phyloP scores from a whole-genome alignment of 2,797 vertebrate genomes.

The Microchirus variegatus region DNA sequence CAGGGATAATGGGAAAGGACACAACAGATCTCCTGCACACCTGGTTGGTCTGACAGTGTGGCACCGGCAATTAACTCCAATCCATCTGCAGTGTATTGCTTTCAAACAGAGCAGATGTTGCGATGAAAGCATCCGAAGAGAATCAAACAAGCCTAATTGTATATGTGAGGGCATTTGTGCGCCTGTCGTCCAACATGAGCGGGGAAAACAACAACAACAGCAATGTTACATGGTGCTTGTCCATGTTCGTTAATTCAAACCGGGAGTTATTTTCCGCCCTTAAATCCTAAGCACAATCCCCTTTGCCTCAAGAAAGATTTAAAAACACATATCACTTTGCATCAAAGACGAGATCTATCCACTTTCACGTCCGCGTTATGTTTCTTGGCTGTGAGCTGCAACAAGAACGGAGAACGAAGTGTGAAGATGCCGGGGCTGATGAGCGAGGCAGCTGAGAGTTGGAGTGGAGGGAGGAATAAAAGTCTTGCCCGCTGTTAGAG shows the following conservation, averaged over 20 bases:
- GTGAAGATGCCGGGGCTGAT: slow-evolving; percentile 28
- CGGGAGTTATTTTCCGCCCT: background rate
- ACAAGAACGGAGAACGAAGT: slow-evolving; percentile 23
- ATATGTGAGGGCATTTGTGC: slow-evolving; percentile 4
- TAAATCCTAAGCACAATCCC: background rate
- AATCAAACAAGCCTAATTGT: slow-evolving; percentile 28
- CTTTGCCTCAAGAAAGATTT: slow-evolving; percentile 12
- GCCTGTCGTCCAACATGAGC: slow-evolving; percentile 16
- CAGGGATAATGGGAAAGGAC: slow-evolving; percentile 49
- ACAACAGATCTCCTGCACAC: slow-evolving; percentile 52
- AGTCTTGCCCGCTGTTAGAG: slow-evolving; percentile 2
- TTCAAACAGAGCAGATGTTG: slow-evolving; percentile 57
- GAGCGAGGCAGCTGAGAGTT: slow-evolving; percentile 29
- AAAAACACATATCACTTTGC: slow-evolving; percentile 9
- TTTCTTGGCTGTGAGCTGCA: slow-evolving; percentile 22
- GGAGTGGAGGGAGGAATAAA: slow-evolving; percentile 10
- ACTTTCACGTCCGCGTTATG: slow-evolving; percentile 8
- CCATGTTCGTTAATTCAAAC: background rate
- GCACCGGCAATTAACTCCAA: slow-evolving; percentile 48
- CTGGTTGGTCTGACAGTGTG: slow-evolving; percentile 48
- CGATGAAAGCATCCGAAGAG: background rate
- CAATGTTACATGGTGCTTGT: background rate
- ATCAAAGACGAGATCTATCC: slow-evolving; percentile 27
- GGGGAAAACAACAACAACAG: background rate
- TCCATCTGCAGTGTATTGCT: slow-evolving; percentile 54